Evolutionary conservation across 2,888 invertebrate genomes (phyloP).

Genomic region (Phanerotoma sp.): DNA sequence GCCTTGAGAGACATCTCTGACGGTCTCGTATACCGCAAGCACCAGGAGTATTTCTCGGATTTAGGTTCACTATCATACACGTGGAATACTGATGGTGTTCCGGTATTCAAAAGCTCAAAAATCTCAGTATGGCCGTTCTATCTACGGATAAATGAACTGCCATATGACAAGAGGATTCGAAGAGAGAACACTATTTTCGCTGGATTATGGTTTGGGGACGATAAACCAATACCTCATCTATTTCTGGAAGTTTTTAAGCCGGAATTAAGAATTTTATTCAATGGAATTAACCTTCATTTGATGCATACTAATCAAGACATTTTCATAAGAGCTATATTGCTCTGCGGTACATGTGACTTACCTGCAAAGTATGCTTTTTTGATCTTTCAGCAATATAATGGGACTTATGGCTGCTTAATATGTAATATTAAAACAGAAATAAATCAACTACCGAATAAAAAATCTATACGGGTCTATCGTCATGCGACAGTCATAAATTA

Average conservation of each 20-base stretch:
- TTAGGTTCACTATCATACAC: conserved; percentile 10
- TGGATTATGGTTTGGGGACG: conserved; percentile 16
- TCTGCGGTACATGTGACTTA: conserved; percentile 27
- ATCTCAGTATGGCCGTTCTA: conserved; percentile 15
- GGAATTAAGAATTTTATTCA: background rate
- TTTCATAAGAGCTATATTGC: conserved; percentile 6
- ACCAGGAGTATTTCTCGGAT: conserved; percentile 3
- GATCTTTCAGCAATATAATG: conserved; percentile 24
- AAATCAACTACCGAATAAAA: conserved; percentile 6
- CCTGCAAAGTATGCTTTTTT: conserved; percentile 28
- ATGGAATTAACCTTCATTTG: background rate
- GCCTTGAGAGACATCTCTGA: conserved; percentile 21
- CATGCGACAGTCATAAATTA: conserved; percentile 10
- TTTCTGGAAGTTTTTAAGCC: conserved; percentile 5
- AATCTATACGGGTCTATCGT: conserved; percentile 14
- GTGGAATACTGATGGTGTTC: conserved; percentile 17
- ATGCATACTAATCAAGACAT: background rate
- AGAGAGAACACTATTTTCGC: conserved; percentile 15
- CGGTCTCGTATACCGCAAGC: background rate
- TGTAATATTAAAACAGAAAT: conserved; percentile 20
- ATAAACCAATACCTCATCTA: conserved; percentile 14
- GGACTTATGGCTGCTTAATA: conserved; percentile 22
- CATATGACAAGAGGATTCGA: background rate
- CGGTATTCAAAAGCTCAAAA: conserved; percentile 8
- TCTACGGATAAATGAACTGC: conserved; percentile 21